phyloP scores from a whole-genome alignment of 2,113 vertebrate species.

The Tylochromis polylepis region DNA sequence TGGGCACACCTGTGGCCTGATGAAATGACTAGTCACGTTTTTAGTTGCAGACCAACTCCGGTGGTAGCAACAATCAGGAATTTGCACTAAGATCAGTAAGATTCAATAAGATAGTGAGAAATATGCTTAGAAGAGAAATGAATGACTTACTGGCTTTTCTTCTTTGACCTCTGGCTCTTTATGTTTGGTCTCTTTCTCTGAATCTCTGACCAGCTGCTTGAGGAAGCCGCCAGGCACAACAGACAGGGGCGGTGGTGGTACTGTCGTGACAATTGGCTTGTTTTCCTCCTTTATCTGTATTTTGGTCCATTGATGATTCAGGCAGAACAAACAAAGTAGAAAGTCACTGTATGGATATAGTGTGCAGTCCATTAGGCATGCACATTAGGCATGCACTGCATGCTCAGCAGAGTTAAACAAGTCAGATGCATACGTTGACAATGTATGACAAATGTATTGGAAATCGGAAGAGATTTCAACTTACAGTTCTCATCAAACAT shows the following conservation, averaged over 20 bases:
- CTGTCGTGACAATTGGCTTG: conserved; percentile 61
- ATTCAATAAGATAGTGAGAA: background rate
- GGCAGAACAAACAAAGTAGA: background rate
- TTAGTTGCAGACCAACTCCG: background rate
- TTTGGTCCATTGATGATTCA: background rate
- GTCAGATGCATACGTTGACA: background rate
- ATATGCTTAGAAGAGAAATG: background rate
- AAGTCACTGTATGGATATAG: background rate
- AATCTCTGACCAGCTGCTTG: conserved; percentile 89
- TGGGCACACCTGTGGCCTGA: background rate
- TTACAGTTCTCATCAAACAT: background rate
- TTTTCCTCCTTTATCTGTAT: conserved; percentile 93
- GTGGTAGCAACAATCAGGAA: background rate
- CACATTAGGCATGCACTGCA: background rate
- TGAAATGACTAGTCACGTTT: background rate
- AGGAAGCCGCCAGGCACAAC: conserved; percentile 90
- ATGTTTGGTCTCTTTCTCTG: conserved; percentile 83
- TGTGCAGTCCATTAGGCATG: background rate
- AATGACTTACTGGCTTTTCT: conserved; percentile 55
- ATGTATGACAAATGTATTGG: background rate
- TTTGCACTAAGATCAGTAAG: background rate
- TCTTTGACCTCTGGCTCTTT: conserved; percentile 76
- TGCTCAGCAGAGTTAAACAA: background rate
- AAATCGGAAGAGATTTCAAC: background rate
- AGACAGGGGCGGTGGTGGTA: conserved; percentile 77